Evolutionary conservation across 2,888 invertebrate species (phyloP).

Genomic region (Epicampocera succincta): DNA sequence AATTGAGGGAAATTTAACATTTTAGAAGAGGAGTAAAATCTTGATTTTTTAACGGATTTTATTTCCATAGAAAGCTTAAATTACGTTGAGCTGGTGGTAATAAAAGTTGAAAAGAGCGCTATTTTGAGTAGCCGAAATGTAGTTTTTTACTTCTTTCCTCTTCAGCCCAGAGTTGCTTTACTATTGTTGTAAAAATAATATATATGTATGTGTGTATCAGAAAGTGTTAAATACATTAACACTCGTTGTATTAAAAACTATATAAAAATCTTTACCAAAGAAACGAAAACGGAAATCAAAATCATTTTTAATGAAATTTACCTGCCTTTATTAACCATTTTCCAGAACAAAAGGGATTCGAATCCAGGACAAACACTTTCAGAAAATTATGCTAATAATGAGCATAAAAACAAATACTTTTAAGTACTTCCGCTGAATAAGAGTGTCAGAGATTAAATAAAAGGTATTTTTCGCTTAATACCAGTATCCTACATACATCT

Average conservation of each 20-base stretch:
- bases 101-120: too few species aligned
- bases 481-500: neutral
- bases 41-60: too few species aligned
- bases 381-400: conserved; percentile 45
- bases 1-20: neutral
- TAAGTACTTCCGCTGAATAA: conserved; percentile 52
- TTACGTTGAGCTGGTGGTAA: too few species aligned
- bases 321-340: conserved; percentile 17
- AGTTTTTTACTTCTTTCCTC: too few species aligned
- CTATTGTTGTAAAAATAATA: too few species aligned
- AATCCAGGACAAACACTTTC: neutral
- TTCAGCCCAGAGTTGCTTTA: too few species aligned
- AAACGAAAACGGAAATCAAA: conserved; percentile 31
- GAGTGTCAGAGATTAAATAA: neutral
- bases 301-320: conserved; percentile 18
- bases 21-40: too few species aligned
- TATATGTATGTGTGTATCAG: too few species aligned
- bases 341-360: neutral
- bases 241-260: neutral
- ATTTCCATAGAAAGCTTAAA: too few species aligned
- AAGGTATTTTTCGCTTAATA: too few species aligned
- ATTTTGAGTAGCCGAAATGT: too few species aligned
- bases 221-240: neutral
- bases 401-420: conserved; percentile 13
- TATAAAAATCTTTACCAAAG: neutral